Percentiles rank a stretch among this genome's conserved stretches.
Evolutionary conservation across 2,113 vertebrate genomes (phyloP).

Genomic region (Larimichthys polyactis): DNA sequence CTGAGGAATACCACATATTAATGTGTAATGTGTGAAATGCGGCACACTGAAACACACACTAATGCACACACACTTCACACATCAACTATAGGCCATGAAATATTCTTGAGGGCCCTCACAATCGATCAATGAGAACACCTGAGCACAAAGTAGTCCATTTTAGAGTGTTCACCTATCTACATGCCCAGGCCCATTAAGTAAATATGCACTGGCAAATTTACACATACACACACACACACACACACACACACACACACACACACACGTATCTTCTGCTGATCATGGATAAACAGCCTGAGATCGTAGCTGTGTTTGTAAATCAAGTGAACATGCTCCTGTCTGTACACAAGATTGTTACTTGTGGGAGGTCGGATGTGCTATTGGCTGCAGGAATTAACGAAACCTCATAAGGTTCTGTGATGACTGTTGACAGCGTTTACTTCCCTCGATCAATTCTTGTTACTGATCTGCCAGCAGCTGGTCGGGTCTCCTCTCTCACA

Average conservation of each 20-base stretch:
- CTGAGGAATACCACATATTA: not conserved
- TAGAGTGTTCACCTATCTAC: slow-evolving; percentile 32
- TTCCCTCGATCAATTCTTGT: slow-evolving; percentile 29
- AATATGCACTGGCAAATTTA: slow-evolving; percentile 15
- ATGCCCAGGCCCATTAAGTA: slow-evolving; percentile 19
- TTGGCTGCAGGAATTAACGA: slow-evolving; percentile 16
- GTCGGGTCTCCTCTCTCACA: not conserved
- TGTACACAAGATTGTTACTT: not conserved
- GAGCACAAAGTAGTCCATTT: slow-evolving; percentile 47
- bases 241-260: not conserved
- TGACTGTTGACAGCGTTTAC: slow-evolving; percentile 30
- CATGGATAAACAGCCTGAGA: not conserved
- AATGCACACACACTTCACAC: not conserved
- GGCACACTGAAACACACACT: slow-evolving; percentile 6
- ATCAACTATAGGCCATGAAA: slow-evolving; percentile 36
- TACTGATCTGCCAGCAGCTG: not conserved
- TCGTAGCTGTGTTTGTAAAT: not conserved
- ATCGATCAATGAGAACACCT: slow-evolving; percentile 48
- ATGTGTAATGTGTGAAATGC: not conserved
- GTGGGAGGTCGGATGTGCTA: not conserved
- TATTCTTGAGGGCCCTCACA: slow-evolving; percentile 55
- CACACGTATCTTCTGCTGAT: slow-evolving; percentile 6
- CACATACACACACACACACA: slow-evolving; percentile 10
- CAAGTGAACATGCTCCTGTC: slow-evolving; percentile 1
- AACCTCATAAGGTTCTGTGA: slow-evolving; percentile 23